A percentile compares a stretch with the other conserved stretches of the same genome.
Evolutionary conservation across 2,113 vertebrate species (phyloP).

Genomic region (Halichoerus grypus): DNA sequence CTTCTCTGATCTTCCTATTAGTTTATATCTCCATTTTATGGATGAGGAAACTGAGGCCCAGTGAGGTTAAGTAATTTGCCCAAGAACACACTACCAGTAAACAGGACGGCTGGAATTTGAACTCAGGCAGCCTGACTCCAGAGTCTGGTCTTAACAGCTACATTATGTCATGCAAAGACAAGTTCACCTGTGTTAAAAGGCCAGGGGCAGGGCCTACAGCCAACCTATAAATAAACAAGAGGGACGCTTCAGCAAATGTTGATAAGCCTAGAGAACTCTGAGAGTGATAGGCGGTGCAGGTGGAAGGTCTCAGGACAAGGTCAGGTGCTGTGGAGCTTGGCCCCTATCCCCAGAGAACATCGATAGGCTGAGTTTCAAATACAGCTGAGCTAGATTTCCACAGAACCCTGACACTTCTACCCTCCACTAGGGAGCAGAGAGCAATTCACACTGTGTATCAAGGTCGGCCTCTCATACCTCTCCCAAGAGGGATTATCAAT

Average conservation of each 20-base stretch:
- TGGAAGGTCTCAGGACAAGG: neutral
- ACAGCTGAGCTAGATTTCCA: neutral
- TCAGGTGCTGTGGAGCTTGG: neutral
- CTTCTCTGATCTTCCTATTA: neutral
- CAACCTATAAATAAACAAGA: neutral
- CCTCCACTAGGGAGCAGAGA: conserved; percentile 11
- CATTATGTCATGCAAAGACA: neutral
- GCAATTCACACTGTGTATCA: rapidly evolving
- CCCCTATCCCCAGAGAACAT: neutral
- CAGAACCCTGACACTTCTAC: neutral
- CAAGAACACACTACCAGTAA: neutral
- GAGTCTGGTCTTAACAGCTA: neutral
- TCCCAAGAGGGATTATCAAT: neutral
- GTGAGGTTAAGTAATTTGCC: neutral
- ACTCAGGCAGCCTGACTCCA: neutral
- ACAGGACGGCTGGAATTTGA: neutral
- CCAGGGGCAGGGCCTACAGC: neutral
- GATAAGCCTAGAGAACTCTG: neutral
- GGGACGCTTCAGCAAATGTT: neutral
- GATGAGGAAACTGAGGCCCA: neutral
- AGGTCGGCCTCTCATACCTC: neutral
- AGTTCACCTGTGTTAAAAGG: neutral
- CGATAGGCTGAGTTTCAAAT: conserved; percentile 13
- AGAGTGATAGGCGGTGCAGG: neutral
- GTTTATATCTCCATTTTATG: neutral